Percentiles rank a stretch among this genome's conserved stretches.
Conservation (phyloP, 37 sponge, comb jelly and placozoan genomes). For the Chondrilla cf. caribensis region DNA sequence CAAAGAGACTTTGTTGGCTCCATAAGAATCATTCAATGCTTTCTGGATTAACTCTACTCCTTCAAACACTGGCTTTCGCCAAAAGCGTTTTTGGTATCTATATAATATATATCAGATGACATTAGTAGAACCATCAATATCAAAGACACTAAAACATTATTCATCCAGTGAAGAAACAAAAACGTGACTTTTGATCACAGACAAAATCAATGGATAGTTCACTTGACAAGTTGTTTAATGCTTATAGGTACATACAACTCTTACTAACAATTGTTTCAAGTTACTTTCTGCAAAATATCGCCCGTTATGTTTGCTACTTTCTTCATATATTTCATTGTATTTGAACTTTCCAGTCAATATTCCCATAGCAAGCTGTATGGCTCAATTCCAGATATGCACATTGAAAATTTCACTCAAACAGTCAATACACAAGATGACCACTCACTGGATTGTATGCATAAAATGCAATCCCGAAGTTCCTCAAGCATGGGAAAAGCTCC, state of each 20-base stretch:
- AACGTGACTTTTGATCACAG: too few species aligned
- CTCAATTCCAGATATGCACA: neutral
- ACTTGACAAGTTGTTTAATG: neutral
- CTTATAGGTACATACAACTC: too few species aligned
- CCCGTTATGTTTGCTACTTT: neutral
- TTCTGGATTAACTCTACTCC: constrained; percentile 51
- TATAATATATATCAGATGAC: too few species aligned
- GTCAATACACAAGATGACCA: neutral
- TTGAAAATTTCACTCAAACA: neutral
- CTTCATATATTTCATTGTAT: constrained; percentile 28
- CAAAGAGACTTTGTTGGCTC: constrained; percentile 44
- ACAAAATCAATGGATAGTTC: neutral
- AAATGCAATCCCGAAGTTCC: constrained; percentile 81
- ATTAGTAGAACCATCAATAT: too few species aligned
- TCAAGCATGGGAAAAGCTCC: constrained; percentile 85
- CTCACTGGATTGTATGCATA: constrained; percentile 93
- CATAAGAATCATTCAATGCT: constrained; percentile 53
- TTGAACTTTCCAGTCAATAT: constrained; percentile 77
- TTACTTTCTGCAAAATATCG: neutral
- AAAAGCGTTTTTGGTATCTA: constrained; percentile 76
- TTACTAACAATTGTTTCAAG: neutral
- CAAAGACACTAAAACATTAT: too few species aligned
- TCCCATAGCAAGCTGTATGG: constrained; percentile 86
- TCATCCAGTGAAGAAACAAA: too few species aligned
- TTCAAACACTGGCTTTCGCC: constrained; percentile 63